phyloP scores from a whole-genome alignment of 2,888 invertebrate genomes.

The Horisme vitalbata region DNA sequence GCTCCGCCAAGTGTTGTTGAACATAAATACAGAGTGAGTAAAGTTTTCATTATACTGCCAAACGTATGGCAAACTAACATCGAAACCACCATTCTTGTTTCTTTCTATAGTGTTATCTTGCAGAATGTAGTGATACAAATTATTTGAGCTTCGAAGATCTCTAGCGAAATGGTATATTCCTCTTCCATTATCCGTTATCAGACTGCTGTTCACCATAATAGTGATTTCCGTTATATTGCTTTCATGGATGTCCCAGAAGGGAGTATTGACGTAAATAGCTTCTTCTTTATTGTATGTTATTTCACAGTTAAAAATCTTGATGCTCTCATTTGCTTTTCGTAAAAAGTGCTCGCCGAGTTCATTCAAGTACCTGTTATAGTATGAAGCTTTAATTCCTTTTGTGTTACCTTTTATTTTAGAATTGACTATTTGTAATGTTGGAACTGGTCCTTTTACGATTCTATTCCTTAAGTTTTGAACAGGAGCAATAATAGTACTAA shows the following conservation, averaged over 20 bases:
- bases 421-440: constrained; percentile 87
- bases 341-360: constrained; percentile 93
- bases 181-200: constrained; percentile 93
- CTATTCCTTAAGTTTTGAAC: constrained; percentile 88
- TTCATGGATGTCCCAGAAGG: constrained; percentile 92
- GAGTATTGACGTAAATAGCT: constrained; percentile 91
- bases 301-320: constrained; percentile 90
- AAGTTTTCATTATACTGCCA: constrained; percentile 98
- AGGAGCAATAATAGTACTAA: constrained; percentile 89
- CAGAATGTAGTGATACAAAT: constrained; percentile 97
- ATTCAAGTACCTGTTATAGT: constrained; percentile 94
- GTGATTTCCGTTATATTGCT: constrained; percentile 96
- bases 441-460: constrained; percentile 90
- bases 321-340: constrained; percentile 93
- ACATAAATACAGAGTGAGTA: constrained; percentile 94
- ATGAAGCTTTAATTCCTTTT: constrained; percentile 91
- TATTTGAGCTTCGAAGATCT: constrained; percentile 97
- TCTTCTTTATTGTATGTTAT: constrained; percentile 91
- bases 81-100: constrained; percentile 93
- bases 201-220: constrained; percentile 92
- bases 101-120: constrained; percentile 93
- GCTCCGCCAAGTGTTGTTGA: constrained; percentile 93
- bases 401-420: constrained; percentile 91
- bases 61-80: constrained; percentile 95
- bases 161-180: constrained; percentile 95